Percentiles rank a stretch among this genome's conserved stretches.
Conservation (phyloP, 2,888 invertebrate genomes). For the Cryptus armator region DNA sequence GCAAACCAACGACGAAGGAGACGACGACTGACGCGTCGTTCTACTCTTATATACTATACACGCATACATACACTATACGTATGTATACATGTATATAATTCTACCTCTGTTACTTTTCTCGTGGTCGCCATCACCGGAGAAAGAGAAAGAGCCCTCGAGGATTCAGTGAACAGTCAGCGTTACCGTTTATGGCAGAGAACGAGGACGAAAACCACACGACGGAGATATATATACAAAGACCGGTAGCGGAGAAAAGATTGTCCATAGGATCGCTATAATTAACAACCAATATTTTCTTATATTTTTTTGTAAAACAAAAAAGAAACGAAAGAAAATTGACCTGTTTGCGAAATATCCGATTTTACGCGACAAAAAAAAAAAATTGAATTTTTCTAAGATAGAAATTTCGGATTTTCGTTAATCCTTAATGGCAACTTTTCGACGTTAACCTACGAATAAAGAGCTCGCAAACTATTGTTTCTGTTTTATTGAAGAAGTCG, state of each 20-base stretch:
- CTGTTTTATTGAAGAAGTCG: no score
- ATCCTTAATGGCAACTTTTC: no score
- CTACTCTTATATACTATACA: slow-evolving; percentile 14
- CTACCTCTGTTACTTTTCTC: slow-evolving; percentile 16
- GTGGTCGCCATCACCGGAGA: slow-evolving; percentile 21
- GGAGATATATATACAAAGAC: slow-evolving; percentile 6
- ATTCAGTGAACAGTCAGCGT: slow-evolving; percentile 22
- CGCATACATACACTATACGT: background rate
- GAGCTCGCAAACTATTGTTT: no score
- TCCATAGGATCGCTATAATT: background rate
- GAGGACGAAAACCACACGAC: slow-evolving; percentile 27
- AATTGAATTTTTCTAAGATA: background rate
- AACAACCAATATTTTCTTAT: background rate
- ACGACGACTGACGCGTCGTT: slow-evolving; percentile 31
- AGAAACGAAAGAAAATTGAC: background rate
- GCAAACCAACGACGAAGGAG: slow-evolving; percentile 29
- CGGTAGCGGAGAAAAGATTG: slow-evolving; percentile 18
- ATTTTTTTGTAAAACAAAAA: background rate
- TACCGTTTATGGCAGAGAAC: slow-evolving; percentile 35
- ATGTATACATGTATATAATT: background rate
- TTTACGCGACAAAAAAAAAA: background rate
- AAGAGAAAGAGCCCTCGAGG: slow-evolving; percentile 22
- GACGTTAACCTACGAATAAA: no score
- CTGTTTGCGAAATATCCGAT: background rate
- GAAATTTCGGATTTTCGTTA: background rate